Evolutionary conservation across 2,113 vertebrate genomes (phyloP).

Genomic region (Vicugna pacos): DNA sequence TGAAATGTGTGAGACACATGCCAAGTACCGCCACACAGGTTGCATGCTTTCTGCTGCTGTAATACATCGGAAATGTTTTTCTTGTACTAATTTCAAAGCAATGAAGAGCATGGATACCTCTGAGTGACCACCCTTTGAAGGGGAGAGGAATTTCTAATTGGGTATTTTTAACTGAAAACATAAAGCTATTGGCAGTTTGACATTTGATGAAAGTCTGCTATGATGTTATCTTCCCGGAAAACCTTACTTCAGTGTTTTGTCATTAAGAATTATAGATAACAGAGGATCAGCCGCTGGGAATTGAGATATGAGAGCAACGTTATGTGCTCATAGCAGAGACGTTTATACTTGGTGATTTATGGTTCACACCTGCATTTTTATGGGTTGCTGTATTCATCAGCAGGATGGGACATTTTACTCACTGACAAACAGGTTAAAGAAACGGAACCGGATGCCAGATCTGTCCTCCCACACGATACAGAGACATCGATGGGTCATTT

Average conservation of each 20-base stretch:
- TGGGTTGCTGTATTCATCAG: background rate
- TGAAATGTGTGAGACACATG: background rate
- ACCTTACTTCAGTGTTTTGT: background rate
- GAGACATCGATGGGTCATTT: background rate
- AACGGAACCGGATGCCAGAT: background rate
- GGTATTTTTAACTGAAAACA: background rate
- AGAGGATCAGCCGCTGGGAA: background rate
- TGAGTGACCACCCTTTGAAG: background rate
- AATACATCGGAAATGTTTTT: background rate
- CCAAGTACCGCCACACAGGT: background rate
- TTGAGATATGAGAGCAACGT: background rate
- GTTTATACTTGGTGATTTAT: background rate
- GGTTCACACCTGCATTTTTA: background rate
- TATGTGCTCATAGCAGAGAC: background rate
- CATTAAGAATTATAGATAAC: background rate
- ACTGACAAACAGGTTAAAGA: background rate
- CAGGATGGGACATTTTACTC: background rate
- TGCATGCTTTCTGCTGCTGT: background rate
- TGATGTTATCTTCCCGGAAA: background rate
- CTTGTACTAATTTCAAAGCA: background rate
- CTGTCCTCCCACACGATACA: background rate
- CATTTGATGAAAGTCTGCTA: constrained; percentile 7
- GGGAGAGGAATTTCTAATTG: constrained; percentile 35
- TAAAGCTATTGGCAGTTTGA: background rate
- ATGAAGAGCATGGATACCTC: background rate